Evolutionary conservation across 2,113 vertebrate genomes (phyloP).

Genomic region (Gobiocypris rarus): DNA sequence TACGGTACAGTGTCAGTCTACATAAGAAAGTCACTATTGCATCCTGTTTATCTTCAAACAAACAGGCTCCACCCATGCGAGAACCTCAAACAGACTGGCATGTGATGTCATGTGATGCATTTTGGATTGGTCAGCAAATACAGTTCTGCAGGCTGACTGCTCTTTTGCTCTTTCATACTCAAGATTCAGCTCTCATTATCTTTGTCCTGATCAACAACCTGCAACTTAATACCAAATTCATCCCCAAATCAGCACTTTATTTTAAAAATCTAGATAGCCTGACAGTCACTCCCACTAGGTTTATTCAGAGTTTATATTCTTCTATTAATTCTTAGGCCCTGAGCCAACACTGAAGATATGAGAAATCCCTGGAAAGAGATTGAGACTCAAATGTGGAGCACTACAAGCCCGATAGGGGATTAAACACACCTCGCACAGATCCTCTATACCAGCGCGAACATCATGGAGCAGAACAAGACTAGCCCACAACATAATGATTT

Average conservation of each 20-base stretch:
- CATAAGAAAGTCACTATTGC: neutral
- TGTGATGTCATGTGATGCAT: neutral
- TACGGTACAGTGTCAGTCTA: neutral
- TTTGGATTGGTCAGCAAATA: neutral
- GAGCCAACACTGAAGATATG: neutral
- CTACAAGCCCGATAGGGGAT: neutral
- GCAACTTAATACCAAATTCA: neutral
- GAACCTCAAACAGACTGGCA: neutral
- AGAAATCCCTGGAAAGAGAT: conserved; percentile 3
- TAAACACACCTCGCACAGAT: neutral
- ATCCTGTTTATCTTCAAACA: conserved; percentile 9
- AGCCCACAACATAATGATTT: neutral
- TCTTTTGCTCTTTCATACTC: neutral
- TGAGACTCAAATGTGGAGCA: neutral
- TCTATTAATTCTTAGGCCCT: neutral
- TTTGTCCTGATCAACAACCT: neutral
- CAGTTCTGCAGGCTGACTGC: neutral
- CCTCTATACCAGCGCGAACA: neutral
- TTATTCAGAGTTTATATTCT: neutral
- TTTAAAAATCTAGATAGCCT: neutral
- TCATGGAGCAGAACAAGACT: neutral
- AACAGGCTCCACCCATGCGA: conserved; percentile 11
- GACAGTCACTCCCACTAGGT: neutral
- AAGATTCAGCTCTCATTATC: neutral
- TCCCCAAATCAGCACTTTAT: neutral